Evolutionary conservation across 2,113 vertebrate species (phyloP).

Genomic region (Actenoides lindsayi): DNA sequence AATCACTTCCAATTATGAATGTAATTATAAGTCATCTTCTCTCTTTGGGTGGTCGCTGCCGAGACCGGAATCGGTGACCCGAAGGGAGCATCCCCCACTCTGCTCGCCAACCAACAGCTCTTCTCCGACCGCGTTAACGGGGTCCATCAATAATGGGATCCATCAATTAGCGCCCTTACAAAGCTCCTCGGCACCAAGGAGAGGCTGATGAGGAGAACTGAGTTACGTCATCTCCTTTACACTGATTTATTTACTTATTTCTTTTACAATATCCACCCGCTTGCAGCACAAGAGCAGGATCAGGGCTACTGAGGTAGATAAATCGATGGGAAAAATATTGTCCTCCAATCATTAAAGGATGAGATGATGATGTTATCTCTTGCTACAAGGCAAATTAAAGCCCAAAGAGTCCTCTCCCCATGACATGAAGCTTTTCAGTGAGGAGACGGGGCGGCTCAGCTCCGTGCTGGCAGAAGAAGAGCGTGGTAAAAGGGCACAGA

Average conservation of each 20-base stretch:
- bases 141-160: neutral
- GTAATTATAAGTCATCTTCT: slow-evolving; percentile 70
- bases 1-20: slow-evolving; percentile 72
- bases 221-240: neutral
- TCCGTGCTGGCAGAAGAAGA: accelerated
- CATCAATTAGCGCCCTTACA: neutral
- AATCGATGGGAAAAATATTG: neutral
- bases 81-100: neutral
- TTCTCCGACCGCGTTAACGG: accelerated
- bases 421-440: accelerated
- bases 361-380: neutral
- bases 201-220: accelerated
- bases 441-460: neutral
- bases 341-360: neutral
- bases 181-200: neutral
- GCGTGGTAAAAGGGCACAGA: accelerated
- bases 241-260: too few relatives aligned
- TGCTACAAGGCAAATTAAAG: slow-evolving; percentile 18
- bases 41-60: slow-evolving; percentile 69
- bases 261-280: neutral
- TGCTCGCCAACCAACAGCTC: neutral
- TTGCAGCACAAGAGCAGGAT: neutral
- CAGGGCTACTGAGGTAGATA: neutral
- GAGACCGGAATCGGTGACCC: slow-evolving; percentile 22
- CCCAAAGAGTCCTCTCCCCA: neutral